Evolutionary conservation across 2,113 vertebrate genomes (phyloP).

Genomic region (Spheniscus mendiculus): DNA sequence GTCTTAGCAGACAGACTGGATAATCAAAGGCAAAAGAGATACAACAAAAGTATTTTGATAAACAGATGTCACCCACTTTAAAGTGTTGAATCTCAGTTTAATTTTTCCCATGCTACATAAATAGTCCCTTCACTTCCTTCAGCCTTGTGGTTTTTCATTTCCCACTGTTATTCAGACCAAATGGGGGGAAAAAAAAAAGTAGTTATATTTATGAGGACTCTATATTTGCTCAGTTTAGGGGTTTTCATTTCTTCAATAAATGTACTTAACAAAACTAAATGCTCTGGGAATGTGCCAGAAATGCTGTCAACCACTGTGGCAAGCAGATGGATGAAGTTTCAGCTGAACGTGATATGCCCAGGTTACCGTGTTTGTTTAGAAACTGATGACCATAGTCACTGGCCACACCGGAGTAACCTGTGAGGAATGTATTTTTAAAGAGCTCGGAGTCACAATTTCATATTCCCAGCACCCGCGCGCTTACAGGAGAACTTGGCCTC

Average conservation of each 20-base stretch:
- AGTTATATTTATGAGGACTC: background rate
- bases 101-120: constrained; percentile 56
- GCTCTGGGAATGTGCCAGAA: background rate
- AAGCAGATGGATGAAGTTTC: constrained; percentile 27
- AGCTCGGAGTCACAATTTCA: background rate
- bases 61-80: constrained; percentile 40
- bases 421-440: background rate
- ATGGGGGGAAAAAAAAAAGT: background rate
- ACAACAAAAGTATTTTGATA: constrained; percentile 18
- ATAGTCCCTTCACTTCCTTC: constrained; percentile 45
- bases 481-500: background rate
- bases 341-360: background rate
- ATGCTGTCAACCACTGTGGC: background rate
- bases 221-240: background rate
- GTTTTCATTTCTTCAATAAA: background rate
- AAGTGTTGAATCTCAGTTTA: constrained; percentile 42
- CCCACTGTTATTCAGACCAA: constrained; percentile 16
- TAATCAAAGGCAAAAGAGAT: background rate
- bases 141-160: constrained; percentile 40
- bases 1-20: background rate
- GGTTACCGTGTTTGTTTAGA: constrained; percentile 3
- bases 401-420: background rate
- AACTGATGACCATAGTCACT: background rate
- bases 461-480: background rate
- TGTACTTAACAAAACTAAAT: background rate